A percentile compares a stretch with the other conserved stretches of the same genome.
Conservation (phyloP, 2,113 vertebrate species). For the Larimichthys polyactis region DNA sequence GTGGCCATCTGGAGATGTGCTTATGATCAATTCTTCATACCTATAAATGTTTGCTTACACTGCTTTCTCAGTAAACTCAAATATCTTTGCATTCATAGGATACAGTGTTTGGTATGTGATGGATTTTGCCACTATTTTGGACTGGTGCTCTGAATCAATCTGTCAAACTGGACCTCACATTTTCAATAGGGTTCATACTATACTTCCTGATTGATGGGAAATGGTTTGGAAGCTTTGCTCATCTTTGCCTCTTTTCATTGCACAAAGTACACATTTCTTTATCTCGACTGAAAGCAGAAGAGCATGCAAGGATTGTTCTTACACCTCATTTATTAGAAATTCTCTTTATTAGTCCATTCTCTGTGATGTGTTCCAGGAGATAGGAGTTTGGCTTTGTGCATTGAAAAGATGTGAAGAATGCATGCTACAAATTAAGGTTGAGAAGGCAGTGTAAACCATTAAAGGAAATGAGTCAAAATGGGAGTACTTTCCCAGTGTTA, state of each 20-base stretch:
- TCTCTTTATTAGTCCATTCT: constrained; percentile 47
- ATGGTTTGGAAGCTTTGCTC: constrained; percentile 80
- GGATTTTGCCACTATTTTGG: constrained; percentile 48
- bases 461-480: constrained; percentile 84
- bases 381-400: constrained; percentile 80
- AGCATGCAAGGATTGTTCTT: constrained; percentile 61
- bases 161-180: constrained; percentile 78
- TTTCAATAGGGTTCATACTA: constrained; percentile 90
- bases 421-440: constrained; percentile 79
- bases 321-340: constrained; percentile 48
- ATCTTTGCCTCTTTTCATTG: constrained; percentile 85
- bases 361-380: constrained; percentile 65
- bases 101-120: constrained; percentile 40
- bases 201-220: constrained; percentile 80
- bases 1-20: constrained; percentile 83
- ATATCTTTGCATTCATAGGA: constrained; percentile 53
- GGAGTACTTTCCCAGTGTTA: constrained; percentile 55
- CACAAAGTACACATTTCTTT: constrained; percentile 82
- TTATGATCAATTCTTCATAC: constrained; percentile 67
- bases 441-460: constrained; percentile 87
- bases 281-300: constrained; percentile 46
- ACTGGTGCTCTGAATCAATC: constrained; percentile 56
- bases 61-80: constrained; percentile 85
- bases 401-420: constrained; percentile 81
- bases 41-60: constrained; percentile 80